A percentile compares a stretch with the other conserved stretches of the same genome.
Evolutionary conservation across 2,888 invertebrate genomes (phyloP).

Genomic region (Metacarcinus magister): DNA sequence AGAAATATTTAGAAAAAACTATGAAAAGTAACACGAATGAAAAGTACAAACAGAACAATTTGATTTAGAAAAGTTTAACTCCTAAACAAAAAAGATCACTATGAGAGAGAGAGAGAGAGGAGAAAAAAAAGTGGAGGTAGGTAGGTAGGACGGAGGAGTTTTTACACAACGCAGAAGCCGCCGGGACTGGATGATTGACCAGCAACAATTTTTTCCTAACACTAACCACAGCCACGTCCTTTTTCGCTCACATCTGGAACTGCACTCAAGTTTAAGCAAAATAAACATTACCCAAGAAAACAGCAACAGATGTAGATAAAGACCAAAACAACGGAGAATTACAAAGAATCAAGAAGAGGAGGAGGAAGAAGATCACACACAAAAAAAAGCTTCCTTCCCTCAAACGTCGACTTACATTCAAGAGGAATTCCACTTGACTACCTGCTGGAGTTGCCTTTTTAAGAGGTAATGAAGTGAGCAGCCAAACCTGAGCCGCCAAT

Average conservation of each 20-base stretch:
- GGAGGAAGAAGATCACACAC: neutral
- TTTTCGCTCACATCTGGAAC: neutral
- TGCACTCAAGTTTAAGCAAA: neutral
- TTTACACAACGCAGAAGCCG: neutral
- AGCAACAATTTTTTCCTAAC: neutral
- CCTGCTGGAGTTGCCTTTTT: slow-evolving; percentile 60
- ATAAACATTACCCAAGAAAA: slow-evolving; percentile 3
- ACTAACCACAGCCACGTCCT: neutral
- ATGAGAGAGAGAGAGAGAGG: neutral
- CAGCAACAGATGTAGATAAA: neutral
- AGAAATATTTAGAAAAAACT: neutral
- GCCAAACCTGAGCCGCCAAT: slow-evolving; percentile 63
- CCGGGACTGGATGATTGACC: neutral
- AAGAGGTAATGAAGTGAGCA: slow-evolving; percentile 73
- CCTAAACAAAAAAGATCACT: neutral
- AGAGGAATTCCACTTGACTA: slow-evolving; percentile 66
- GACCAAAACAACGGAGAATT: neutral
- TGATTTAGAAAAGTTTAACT: neutral
- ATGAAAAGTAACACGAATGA: neutral
- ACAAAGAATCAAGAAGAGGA: neutral
- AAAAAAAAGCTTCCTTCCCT: neutral
- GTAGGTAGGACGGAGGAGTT: neutral
- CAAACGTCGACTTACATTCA: neutral
- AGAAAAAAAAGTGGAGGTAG: neutral
- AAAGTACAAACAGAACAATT: slow-evolving; percentile 1